Evolutionary conservation across 2,888 invertebrate genomes (phyloP).

Genomic region (Leucoma salicis): DNA sequence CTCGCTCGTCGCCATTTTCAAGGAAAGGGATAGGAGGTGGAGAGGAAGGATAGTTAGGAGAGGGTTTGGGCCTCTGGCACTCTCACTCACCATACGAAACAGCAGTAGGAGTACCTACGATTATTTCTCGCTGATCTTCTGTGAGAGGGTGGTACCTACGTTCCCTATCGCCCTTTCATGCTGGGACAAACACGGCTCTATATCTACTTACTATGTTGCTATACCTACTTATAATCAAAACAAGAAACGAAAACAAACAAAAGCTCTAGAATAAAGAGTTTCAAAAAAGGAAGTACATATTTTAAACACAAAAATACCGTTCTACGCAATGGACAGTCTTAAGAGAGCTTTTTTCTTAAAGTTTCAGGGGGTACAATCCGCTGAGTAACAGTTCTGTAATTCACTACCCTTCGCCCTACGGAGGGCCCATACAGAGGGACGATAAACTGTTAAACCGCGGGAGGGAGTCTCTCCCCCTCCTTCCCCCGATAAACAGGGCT

Average conservation of each 20-base stretch:
- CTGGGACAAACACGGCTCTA: no score
- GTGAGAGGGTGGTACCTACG: no score
- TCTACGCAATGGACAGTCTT: constrained; percentile 37
- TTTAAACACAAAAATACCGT: constrained; percentile 18
- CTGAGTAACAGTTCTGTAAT: constrained; percentile 70
- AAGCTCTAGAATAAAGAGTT: not conserved
- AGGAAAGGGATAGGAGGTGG: no score
- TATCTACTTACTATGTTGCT: no score
- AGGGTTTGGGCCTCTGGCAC: no score
- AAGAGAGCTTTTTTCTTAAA: constrained; percentile 37
- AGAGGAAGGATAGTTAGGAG: no score
- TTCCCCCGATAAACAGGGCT: constrained; percentile 73
- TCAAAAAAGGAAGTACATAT: constrained; percentile 6
- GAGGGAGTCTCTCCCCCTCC: constrained; percentile 66
- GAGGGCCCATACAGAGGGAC: constrained; percentile 66
- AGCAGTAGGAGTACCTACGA: no score
- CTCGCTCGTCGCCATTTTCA: no score
- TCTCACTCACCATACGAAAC: no score
- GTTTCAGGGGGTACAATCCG: constrained; percentile 58
- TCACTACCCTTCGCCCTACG: constrained; percentile 61
- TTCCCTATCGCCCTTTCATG: no score
- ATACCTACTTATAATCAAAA: not conserved
- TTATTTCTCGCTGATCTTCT: no score
- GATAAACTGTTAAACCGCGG: constrained; percentile 79
- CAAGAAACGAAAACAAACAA: not conserved